phyloP scores from a whole-genome alignment of 2,888 invertebrate genomes.

The Heteromyza rotundicornis region DNA sequence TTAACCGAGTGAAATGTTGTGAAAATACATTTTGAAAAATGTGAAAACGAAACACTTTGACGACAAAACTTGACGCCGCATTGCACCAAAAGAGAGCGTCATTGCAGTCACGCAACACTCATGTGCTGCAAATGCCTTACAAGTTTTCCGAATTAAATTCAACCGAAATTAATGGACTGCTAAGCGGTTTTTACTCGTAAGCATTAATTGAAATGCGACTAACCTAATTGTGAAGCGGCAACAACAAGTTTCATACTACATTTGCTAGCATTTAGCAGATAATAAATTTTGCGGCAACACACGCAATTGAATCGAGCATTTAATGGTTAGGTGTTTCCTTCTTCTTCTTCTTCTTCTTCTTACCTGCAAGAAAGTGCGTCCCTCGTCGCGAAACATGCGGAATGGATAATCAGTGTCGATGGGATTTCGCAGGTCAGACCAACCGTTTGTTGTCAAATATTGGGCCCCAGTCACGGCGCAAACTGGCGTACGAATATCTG shows the following conservation, averaged over 20 bases:
- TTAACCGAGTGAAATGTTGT: background rate
- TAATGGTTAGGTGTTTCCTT: background rate
- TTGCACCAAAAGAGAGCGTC: background rate
- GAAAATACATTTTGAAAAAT: no score
- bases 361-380: conserved; percentile 81
- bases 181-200: background rate
- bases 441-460: conserved; percentile 79
- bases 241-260: background rate
- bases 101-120: background rate
- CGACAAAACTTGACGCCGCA: no score
- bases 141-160: no score
- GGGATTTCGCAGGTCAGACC: conserved; percentile 80
- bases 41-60: conserved; percentile 5
- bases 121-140: no score
- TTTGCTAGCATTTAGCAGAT: conserved; percentile 7
- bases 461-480: conserved; percentile 87
- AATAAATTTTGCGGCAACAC: background rate
- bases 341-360: conserved; percentile 23
- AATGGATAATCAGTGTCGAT: conserved; percentile 81
- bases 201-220: background rate
- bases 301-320: no score
- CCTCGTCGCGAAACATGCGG: conserved; percentile 80
- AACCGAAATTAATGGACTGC: conserved; percentile 12
- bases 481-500: conserved; percentile 79
- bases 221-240: background rate